Evolutionary conservation across 92 coral and sea anemone genomes (phyloP).

Genomic region (Porites divaricata): DNA sequence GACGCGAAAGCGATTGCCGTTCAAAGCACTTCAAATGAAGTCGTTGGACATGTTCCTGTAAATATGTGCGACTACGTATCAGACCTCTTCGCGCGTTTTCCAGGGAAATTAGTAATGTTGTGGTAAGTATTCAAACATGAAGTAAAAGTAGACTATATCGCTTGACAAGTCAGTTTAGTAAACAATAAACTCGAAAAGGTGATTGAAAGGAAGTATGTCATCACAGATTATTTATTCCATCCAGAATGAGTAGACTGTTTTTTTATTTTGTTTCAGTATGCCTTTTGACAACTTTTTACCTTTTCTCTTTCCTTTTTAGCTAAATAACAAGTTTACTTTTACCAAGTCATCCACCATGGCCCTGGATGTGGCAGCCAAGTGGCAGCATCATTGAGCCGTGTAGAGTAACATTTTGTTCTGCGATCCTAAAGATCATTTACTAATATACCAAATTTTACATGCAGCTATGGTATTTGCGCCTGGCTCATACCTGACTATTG

Average conservation of each 20-base stretch:
- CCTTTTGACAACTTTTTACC: slow-evolving; percentile 26
- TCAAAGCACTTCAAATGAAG: slow-evolving; percentile 40
- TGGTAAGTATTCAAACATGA: slow-evolving; percentile 25
- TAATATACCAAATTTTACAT: slow-evolving; percentile 32
- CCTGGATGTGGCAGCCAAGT: slow-evolving; percentile 44
- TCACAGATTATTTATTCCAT: slow-evolving; percentile 20
- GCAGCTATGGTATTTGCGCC: slow-evolving; percentile 30
- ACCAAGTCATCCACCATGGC: slow-evolving; percentile 51
- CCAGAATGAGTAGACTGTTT: slow-evolving; percentile 21
- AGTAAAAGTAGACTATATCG: slow-evolving; percentile 22
- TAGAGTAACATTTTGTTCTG: slow-evolving; percentile 32
- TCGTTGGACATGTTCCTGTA: slow-evolving; percentile 35
- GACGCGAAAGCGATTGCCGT: slow-evolving; percentile 40
- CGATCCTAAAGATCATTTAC: slow-evolving; percentile 49
- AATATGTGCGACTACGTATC: slow-evolving; percentile 30
- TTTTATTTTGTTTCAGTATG: slow-evolving; percentile 17
- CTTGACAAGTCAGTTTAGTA: slow-evolving; percentile 5
- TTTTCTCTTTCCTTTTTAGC: slow-evolving; percentile 24
- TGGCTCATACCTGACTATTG: slow-evolving; percentile 42
- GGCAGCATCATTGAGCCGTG: slow-evolving; percentile 44
- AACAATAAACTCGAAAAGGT: slow-evolving; percentile 22
- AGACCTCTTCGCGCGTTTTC: slow-evolving; percentile 36
- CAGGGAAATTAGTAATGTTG: slow-evolving; percentile 32
- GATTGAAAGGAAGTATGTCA: slow-evolving; percentile 31
- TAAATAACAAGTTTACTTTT: slow-evolving; percentile 28